Conservation (phyloP, 2,888 invertebrate genomes). For the Scaptomyza polygonia region DNA sequence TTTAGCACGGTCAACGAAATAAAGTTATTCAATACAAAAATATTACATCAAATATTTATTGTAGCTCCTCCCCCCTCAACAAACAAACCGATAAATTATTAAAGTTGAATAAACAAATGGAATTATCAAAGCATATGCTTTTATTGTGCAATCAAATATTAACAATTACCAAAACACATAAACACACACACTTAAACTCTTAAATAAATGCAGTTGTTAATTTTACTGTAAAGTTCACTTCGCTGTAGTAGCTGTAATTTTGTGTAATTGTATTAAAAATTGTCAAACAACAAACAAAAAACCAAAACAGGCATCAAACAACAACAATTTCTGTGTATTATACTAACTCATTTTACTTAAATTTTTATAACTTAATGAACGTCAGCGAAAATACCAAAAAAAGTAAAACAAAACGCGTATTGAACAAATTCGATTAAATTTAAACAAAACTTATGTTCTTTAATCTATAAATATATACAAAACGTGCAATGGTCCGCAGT, state of each 20-base stretch:
- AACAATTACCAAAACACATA: constrained; percentile 15
- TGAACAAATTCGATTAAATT: constrained; percentile 51
- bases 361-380: constrained; percentile 57
- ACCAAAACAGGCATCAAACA: constrained; percentile 18
- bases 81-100: constrained; percentile 28
- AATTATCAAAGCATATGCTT: constrained; percentile 54
- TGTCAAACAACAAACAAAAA: constrained; percentile 32
- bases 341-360: constrained; percentile 70
- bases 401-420: constrained; percentile 49
- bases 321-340: constrained; percentile 66
- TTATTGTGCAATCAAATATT: constrained; percentile 55
- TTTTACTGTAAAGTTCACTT: constrained; percentile 66
- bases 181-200: constrained; percentile 27
- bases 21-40: constrained; percentile 61
- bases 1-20: constrained; percentile 74
- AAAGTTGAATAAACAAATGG: constrained; percentile 39
- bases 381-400: constrained; percentile 46
- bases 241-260: constrained; percentile 53
- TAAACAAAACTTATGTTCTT: constrained; percentile 65
- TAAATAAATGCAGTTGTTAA: constrained; percentile 54
- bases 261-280: constrained; percentile 39
- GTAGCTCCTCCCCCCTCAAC: constrained; percentile 11
- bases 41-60: constrained; percentile 38
- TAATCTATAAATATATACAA: constrained; percentile 65
- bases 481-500: constrained; percentile 36